Base-by-base conservation (phyloP, 2,113 vertebrate genomes). In the Chamaea fasciata region DNA sequence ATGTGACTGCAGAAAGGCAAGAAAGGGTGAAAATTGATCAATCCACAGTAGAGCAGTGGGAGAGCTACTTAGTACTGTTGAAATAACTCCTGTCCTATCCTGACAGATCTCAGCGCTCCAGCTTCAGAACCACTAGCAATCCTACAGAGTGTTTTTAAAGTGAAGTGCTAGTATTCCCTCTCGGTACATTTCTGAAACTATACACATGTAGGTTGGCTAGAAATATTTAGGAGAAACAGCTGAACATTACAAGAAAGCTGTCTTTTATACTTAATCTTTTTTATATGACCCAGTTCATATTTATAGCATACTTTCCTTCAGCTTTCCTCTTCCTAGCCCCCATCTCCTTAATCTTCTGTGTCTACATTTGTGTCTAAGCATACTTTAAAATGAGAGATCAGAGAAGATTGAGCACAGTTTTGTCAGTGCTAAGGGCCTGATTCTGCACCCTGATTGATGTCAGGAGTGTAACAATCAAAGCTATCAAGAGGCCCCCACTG, bases 31-130 rank as follows among this genome's bases (percentile, higher is more conserved):
- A 91, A 89, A 94, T 55, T 81, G 97, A 95, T 95, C 81, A 90
- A 90, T 63, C 92, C 96, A 70, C 73, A 89, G 84, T 30, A 82
- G 67, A 86, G 69, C 74, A 50, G 88, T 50, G 70, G 97, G 94
- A 94, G 91, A 97, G 89, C 88, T 95, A 84, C 93, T 96, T 92
- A 91, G 80, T 90, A 31, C 74, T 86, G 65, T 76, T 79, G 97
- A 97, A 98, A 94, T 96, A 97, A 96, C 97, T 98, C 97, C 97
- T 98, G 97, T 95, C 97, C 94, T 91, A 96, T 96, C 98, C 92
- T 96, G 97, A 97, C 71, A 94, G 96, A 97, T 98, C 96, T 89
- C 88, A 79, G 95, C 4, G 19, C 81, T 94, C 63, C 92, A 96
- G 79, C 89, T 97, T 82, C 92, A 96, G 64, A 93, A 95, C 96